Evolutionary conservation across 2,113 vertebrate genomes (phyloP), one percentile per base, ranked within the genome.

Genomic region (Indri indri): DNA sequence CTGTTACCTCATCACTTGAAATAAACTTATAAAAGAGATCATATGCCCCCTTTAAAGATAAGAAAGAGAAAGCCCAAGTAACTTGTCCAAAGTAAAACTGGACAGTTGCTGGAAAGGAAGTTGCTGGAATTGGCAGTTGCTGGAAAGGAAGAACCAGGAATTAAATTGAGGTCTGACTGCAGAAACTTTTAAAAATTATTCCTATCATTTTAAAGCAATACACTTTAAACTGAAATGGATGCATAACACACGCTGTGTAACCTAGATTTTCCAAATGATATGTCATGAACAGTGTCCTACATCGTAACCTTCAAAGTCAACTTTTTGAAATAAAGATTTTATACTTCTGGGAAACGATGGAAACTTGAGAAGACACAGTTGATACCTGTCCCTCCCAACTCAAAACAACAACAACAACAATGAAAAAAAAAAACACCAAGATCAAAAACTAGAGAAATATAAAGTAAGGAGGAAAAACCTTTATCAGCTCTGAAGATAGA

Each of bases 181-280:
- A 92, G 76, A 87, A 40, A 22, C 68, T 92, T 40, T 34, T 84
- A 73, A 63, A 63, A 63, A 63, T 87, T 34, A 77, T 40, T 66
- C 61, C 63, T 86, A 34, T 73, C 45, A 52, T 54, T 66, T 93
- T 50, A 66, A 92, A 90, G 68, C 27, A 90, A 52, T 65, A 76
- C 20, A 79, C 34, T 90, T 96, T 79, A 92, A 93, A 80, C 25
- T 52, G 34, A 65, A 92, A 89, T 73, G 40, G 47, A 45, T 65
- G 79, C 57, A 40, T 63, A 83, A 77, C 40, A 54, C 30, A 77
- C 52, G 32, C 14, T 81, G 71, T 92, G 34, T 90, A 79, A 57
- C 3, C 13, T 77, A 80, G 86, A 87, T 71, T 59, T 63, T 57
- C 57, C 68, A 96, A 95, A 87, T 16, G 12, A 52, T 65, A 94